Conservation (phyloP, 2,888 invertebrate species). For the Leptinotarsa juncta region DNA sequence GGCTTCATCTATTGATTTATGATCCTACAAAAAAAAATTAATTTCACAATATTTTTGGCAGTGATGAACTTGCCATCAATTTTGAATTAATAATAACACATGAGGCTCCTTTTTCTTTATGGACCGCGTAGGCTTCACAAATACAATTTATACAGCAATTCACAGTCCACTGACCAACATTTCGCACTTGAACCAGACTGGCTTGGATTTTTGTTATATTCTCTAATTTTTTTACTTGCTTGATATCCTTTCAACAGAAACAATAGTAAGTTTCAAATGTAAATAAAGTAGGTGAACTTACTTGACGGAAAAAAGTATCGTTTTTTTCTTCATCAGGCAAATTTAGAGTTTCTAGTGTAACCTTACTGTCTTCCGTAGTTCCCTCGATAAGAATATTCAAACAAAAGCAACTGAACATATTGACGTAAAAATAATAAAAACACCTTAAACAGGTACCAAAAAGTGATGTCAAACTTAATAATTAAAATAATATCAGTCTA, state of each 20-base stretch:
- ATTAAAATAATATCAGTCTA: background rate
- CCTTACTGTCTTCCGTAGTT: slow-evolving; percentile 70
- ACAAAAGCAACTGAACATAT: slow-evolving; percentile 80
- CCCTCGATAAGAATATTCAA: slow-evolving; percentile 77
- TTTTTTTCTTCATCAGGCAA: slow-evolving; percentile 71
- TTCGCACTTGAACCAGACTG: slow-evolving; percentile 69
- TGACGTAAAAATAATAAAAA: slow-evolving; percentile 40
- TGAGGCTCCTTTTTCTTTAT: slow-evolving; percentile 69
- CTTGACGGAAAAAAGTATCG: slow-evolving; percentile 77
- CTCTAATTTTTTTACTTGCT: slow-evolving; percentile 67
- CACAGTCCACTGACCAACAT: slow-evolving; percentile 72
- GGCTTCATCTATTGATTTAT: slow-evolving; percentile 32
- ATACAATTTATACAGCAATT: slow-evolving; percentile 76
- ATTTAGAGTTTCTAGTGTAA: slow-evolving; percentile 70
- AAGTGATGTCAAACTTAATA: slow-evolving; percentile 10
- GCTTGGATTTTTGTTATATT: slow-evolving; percentile 71
- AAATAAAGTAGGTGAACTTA: slow-evolving; percentile 59
- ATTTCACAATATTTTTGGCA: background rate
- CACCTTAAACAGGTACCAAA: background rate
- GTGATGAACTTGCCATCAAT: slow-evolving; percentile 68
- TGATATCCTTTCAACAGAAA: slow-evolving; percentile 66
- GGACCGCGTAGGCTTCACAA: slow-evolving; percentile 73
- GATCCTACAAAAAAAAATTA: slow-evolving; percentile 30
- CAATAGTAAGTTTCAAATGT: background rate
- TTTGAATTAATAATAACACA: slow-evolving; percentile 70